These are phyloP conservation scores for Aplocera efformata DNA, from an alignment of 2,888 invertebrate species.

Conservation along the genomic window DNA sequence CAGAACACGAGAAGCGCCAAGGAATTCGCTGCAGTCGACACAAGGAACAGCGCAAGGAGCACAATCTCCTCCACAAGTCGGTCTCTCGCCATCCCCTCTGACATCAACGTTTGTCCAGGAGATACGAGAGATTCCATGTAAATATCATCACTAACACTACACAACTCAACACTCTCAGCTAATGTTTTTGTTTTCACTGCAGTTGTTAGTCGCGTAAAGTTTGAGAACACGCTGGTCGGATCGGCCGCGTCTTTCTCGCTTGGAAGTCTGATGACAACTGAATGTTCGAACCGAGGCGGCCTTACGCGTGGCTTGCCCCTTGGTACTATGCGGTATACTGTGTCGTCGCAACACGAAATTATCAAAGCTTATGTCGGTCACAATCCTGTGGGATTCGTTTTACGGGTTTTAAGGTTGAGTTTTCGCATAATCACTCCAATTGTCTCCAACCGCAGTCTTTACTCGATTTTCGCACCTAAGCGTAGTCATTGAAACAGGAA, in stretches of 20 bases:
- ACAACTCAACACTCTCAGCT: slow-evolving; percentile 71
- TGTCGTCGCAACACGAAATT: slow-evolving; percentile 2
- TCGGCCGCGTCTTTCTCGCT: slow-evolving; percentile 74
- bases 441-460: too few species aligned
- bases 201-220: slow-evolving; percentile 75
- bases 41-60: slow-evolving; percentile 78
- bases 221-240: slow-evolving; percentile 71
- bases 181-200: slow-evolving; percentile 53
- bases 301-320: slow-evolving; percentile 42
- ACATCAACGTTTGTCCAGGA: slow-evolving; percentile 73
- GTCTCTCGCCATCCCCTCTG: slow-evolving; percentile 73
- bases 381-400: too few species aligned
- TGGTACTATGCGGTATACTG: slow-evolving; percentile 2
- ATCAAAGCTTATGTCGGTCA: too few species aligned
- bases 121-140: slow-evolving; percentile 64
- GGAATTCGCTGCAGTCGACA: slow-evolving; percentile 86
- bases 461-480: too few species aligned
- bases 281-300: slow-evolving; percentile 27
- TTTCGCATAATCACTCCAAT: too few species aligned
- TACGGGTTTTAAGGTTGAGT: too few species aligned
- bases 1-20: slow-evolving; percentile 87
- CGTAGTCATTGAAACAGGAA: too few species aligned
- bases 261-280: slow-evolving; percentile 72
- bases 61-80: slow-evolving; percentile 72
- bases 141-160: slow-evolving; percentile 74